These are phyloP conservation scores for Phocides pigmalion DNA, from an alignment of 1,140 invertebrate species.

Conservation along the genomic window DNA sequence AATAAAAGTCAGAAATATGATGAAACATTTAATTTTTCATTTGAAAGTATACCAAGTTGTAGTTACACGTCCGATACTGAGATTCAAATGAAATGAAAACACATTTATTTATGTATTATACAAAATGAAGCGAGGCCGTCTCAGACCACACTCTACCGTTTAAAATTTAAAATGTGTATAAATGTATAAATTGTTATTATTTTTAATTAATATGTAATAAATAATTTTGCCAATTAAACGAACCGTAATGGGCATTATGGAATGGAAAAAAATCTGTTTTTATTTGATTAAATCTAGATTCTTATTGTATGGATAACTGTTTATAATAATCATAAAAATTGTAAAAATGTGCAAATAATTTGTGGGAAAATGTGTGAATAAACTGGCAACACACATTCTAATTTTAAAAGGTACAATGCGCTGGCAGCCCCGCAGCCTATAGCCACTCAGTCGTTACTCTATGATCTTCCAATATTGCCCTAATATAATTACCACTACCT, in stretches of 20 bases:
- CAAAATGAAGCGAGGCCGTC: constrained; percentile 52
- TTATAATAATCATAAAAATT: too few relatives aligned
- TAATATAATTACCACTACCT: constrained; percentile 80
- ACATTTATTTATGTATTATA: constrained; percentile 76
- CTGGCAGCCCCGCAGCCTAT: neutral
- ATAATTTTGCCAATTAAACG: too few relatives aligned
- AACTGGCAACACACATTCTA: neutral
- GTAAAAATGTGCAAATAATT: too few relatives aligned
- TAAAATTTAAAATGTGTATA: neutral
- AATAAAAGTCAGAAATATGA: constrained; percentile 23
- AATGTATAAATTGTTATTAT: too few relatives aligned
- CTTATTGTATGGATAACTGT: too few relatives aligned
- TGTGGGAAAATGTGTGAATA: too few relatives aligned
- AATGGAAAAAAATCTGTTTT: too few relatives aligned
- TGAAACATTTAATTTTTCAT: constrained; percentile 83
- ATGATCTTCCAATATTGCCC: constrained; percentile 70
- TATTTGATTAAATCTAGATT: too few relatives aligned
- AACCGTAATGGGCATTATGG: too few relatives aligned
- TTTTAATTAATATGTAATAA: too few relatives aligned
- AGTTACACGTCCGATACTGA: constrained; percentile 78
- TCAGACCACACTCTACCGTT: constrained; percentile 10
- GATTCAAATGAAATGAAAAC: constrained; percentile 81
- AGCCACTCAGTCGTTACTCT: constrained; percentile 46
- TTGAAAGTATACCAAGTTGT: constrained; percentile 82
- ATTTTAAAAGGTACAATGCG: neutral